A percentile compares a stretch with the other conserved stretches of the same genome.
Evolutionary conservation across 92 coral and sea anemone species (phyloP).

Genomic region (Palythoa grandiflora): DNA sequence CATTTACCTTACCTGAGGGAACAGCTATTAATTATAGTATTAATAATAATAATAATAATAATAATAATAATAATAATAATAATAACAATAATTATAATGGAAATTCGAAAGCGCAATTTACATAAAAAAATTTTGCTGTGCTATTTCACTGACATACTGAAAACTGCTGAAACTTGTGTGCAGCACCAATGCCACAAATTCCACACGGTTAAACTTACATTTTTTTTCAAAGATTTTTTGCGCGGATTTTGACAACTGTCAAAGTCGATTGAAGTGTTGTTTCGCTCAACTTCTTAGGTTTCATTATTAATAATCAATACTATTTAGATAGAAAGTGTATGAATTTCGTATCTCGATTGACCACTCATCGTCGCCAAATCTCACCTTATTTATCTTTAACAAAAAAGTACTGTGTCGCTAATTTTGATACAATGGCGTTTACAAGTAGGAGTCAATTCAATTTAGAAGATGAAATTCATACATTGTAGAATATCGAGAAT

Average conservation of each 20-base stretch:
- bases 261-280: background rate
- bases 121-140: too few relatives aligned
- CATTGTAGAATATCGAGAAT: too few relatives aligned
- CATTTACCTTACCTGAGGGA: too few relatives aligned
- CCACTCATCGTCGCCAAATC: background rate
- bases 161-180: conserved; percentile 14
- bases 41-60: too few relatives aligned
- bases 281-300: background rate
- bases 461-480: too few relatives aligned
- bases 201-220: background rate
- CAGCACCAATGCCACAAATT: conserved; percentile 11
- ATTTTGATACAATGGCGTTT: too few relatives aligned
- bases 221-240: background rate
- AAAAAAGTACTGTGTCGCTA: background rate
- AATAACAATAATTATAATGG: too few relatives aligned
- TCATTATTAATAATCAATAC: background rate
- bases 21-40: too few relatives aligned
- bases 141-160: background rate
- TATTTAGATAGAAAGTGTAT: background rate
- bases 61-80: too few relatives aligned
- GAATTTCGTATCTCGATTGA: background rate
- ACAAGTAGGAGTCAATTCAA: too few relatives aligned
- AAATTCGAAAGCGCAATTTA: too few relatives aligned
- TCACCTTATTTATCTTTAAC: background rate
- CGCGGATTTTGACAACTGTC: background rate